These are phyloP conservation scores for Hirtodrosophila duncani DNA, from an alignment of 2,888 invertebrate species.

Conservation along the genomic window DNA sequence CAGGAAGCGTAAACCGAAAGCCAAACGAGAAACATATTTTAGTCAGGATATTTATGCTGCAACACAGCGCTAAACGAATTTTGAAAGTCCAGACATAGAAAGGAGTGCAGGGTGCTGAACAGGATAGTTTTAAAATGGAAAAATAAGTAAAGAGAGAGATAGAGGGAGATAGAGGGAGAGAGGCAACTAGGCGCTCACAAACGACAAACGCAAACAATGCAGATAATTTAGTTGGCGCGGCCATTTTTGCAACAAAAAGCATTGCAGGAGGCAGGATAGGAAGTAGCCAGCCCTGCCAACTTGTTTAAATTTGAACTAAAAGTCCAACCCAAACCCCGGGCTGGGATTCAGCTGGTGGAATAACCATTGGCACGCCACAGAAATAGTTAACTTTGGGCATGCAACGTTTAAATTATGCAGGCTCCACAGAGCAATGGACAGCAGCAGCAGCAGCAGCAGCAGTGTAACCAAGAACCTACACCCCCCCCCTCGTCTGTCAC, in stretches of 20 bases:
- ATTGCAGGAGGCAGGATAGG: not conserved
- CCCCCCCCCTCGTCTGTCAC: not conserved
- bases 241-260: conserved; percentile 41
- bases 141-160: conserved; percentile 14
- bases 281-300: conserved; percentile 24
- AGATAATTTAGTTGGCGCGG: conserved; percentile 66
- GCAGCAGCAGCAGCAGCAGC: too few species aligned
- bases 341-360: conserved; percentile 11
- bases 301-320: conserved; percentile 59
- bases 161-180: conserved; percentile 3
- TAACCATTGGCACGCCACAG: conserved; percentile 51
- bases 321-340: too few species aligned
- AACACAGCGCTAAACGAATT: conserved; percentile 56
- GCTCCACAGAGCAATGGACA: conserved; percentile 43
- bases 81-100: conserved; percentile 38
- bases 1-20: too few species aligned
- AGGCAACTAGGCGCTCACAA: too few species aligned
- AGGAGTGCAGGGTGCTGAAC: too few species aligned
- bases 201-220: conserved; percentile 63
- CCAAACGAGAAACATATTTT: conserved; percentile 49
- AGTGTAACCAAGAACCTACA: conserved; percentile 21
- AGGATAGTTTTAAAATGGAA: conserved; percentile 41
- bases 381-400: conserved; percentile 59
- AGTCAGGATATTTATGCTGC: conserved; percentile 65
- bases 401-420: conserved; percentile 68